A percentile compares a stretch with the other conserved stretches of the same genome.
phyloP scores from a whole-genome alignment of 1,140 invertebrate genomes.

The Leptoteleia sp. region DNA sequence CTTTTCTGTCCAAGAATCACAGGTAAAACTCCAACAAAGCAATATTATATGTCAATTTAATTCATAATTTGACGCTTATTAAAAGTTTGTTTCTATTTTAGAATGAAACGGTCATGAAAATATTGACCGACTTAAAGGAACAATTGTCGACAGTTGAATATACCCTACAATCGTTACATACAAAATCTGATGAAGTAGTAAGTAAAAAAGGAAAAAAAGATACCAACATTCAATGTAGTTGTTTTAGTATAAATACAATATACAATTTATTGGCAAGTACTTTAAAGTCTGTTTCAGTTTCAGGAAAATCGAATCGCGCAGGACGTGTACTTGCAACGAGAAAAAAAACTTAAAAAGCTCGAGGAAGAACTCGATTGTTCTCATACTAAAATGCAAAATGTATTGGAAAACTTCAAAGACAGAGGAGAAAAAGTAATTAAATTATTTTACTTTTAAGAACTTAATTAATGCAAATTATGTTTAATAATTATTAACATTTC shows the following conservation, averaged over 20 bases:
- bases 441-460: too few species aligned
- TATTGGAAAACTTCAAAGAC: conserved; percentile 72
- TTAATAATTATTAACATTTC: conserved; percentile 13
- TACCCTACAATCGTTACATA: conserved; percentile 71
- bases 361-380: conserved; percentile 75
- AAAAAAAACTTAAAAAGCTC: conserved; percentile 71
- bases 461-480: too few species aligned
- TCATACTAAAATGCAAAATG: conserved; percentile 77
- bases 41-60: too few species aligned
- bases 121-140: conserved; percentile 69
- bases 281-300: too few species aligned
- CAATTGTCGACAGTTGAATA: conserved; percentile 70
- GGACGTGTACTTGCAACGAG: conserved; percentile 67
- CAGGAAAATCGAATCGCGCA: conserved; percentile 68
- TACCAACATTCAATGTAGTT: too few species aligned
- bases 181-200: conserved; percentile 72
- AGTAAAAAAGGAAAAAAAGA: too few species aligned
- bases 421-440: conserved; percentile 72
- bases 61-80: too few species aligned
- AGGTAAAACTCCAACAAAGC: conserved; percentile 69
- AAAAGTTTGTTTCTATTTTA: too few species aligned
- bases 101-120: too few species aligned
- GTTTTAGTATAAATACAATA: too few species aligned
- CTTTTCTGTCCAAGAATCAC: conserved; percentile 68
- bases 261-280: too few species aligned